Evolutionary conservation across 2,113 vertebrate genomes (phyloP).

Genomic region (Callocephalon fimbriatum): DNA sequence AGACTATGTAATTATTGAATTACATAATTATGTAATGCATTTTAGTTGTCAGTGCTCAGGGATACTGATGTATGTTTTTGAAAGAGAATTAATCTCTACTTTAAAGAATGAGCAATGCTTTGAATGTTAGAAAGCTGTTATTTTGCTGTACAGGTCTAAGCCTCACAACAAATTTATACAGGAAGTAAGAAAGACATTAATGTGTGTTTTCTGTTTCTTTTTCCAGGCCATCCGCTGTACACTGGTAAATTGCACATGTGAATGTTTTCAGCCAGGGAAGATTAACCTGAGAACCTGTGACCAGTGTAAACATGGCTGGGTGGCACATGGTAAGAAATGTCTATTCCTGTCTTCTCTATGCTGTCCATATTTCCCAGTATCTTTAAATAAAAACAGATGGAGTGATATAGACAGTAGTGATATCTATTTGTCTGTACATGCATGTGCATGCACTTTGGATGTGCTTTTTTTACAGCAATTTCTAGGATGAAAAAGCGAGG

Average conservation of each 20-base stretch:
- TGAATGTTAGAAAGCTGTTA: not conserved
- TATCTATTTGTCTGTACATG: not conserved
- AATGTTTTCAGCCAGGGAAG: slow-evolving; percentile 98
- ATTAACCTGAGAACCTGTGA: slow-evolving; percentile 98
- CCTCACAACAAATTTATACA: not conserved
- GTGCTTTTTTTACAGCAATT: not conserved
- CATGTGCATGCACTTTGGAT: rapidly evolving
- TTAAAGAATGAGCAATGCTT: not conserved
- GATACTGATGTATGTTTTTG: not conserved
- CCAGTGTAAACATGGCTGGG: slow-evolving; percentile 99
- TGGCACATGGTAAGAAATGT: slow-evolving; percentile 91
- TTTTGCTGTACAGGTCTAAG: not conserved
- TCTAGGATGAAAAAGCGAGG: not conserved
- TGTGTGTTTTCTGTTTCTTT: slow-evolving; percentile 45
- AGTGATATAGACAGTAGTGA: not conserved
- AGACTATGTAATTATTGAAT: not conserved
- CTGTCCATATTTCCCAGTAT: not conserved
- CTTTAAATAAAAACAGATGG: not conserved
- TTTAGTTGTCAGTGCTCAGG: not conserved
- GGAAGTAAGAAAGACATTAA: slow-evolving; percentile 8
- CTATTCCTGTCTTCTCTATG: not conserved
- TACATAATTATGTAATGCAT: too few species aligned
- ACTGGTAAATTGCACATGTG: slow-evolving; percentile 98
- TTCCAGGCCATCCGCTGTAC: slow-evolving; percentile 96
- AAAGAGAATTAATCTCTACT: not conserved